Conservation (phyloP, 2,888 invertebrate genomes). For the Strigamia maritima region DNA sequence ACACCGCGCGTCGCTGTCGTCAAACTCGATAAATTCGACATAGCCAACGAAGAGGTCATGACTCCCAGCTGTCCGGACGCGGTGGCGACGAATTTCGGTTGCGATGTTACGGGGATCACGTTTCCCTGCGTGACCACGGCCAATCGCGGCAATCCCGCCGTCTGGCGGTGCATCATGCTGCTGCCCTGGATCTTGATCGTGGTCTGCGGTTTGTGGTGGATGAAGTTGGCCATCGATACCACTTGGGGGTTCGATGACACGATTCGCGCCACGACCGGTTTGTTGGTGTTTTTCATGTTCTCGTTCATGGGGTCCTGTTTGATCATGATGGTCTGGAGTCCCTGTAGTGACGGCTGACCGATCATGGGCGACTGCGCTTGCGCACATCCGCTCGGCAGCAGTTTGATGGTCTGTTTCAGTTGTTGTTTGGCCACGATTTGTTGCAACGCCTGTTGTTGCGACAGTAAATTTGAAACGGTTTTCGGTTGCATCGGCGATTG, state of each 20-base stretch:
- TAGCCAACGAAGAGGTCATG: slow-evolving; percentile 40
- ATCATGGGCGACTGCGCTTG: slow-evolving; percentile 25
- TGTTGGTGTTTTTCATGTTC: slow-evolving; percentile 21
- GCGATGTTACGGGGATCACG: slow-evolving; percentile 41
- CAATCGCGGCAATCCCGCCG: slow-evolving; percentile 40
- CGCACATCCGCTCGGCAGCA: slow-evolving; percentile 37
- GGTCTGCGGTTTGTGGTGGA: slow-evolving; percentile 40
- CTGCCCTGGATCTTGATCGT: slow-evolving; percentile 43
- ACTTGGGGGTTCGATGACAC: slow-evolving; percentile 42
- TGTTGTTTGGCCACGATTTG: slow-evolving; percentile 36
- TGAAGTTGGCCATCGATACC: slow-evolving; percentile 42
- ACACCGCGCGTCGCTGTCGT: slow-evolving; percentile 41
- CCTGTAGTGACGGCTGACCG: slow-evolving; percentile 39
- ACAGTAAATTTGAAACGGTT: slow-evolving; percentile 40
- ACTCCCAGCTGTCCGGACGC: slow-evolving; percentile 41
- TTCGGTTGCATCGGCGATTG: slow-evolving; percentile 34
- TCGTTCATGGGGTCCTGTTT: slow-evolving; percentile 40
- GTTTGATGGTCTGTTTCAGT: slow-evolving; percentile 28
- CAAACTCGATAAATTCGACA: slow-evolving; percentile 9
- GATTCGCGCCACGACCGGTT: slow-evolving; percentile 42
- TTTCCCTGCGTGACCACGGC: slow-evolving; percentile 42
- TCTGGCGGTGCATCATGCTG: slow-evolving; percentile 39
- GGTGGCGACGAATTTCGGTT: slow-evolving; percentile 41
- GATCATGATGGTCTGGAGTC: slow-evolving; percentile 42
- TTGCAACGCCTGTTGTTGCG: slow-evolving; percentile 38